These are phyloP conservation scores for Ctena decussata DNA, from an alignment of 2,888 invertebrate species.

Conservation along the genomic window DNA sequence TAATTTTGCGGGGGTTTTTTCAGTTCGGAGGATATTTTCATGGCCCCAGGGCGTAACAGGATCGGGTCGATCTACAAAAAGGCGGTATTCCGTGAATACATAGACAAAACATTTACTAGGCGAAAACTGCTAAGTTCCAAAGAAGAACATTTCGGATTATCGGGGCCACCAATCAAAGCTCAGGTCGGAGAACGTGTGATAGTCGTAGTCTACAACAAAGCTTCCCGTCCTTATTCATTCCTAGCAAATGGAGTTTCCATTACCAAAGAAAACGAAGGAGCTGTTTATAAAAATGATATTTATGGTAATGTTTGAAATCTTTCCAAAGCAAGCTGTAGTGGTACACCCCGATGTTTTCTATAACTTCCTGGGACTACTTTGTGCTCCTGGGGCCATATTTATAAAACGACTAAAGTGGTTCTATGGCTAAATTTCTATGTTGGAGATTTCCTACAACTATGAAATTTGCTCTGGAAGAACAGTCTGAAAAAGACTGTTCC, in stretches of 20 bases:
- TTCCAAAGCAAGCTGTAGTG: too few relatives aligned
- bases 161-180: conserved; percentile 67
- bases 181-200: conserved; percentile 59
- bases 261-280: conserved; percentile 67
- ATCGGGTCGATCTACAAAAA: conserved; percentile 67
- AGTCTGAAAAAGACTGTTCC: too few relatives aligned
- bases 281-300: conserved; percentile 34
- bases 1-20: too few relatives aligned
- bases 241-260: conserved; percentile 69
- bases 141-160: conserved; percentile 63
- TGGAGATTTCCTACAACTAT: too few relatives aligned
- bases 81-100: conserved; percentile 61
- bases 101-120: conserved; percentile 51
- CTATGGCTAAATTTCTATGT: too few relatives aligned
- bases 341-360: too few relatives aligned
- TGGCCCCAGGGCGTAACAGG: conserved; percentile 35
- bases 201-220: conserved; percentile 63
- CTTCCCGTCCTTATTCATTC: conserved; percentile 59
- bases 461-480: too few relatives aligned
- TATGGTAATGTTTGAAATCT: conserved; percentile 7
- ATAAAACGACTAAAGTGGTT: too few relatives aligned
- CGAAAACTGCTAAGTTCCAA: conserved; percentile 9
- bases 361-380: too few relatives aligned
- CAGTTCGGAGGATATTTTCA: conserved; percentile 28
- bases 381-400: too few relatives aligned